Evolutionary conservation across 2,888 invertebrate genomes (phyloP).

Genomic region (Anaspis maculata): DNA sequence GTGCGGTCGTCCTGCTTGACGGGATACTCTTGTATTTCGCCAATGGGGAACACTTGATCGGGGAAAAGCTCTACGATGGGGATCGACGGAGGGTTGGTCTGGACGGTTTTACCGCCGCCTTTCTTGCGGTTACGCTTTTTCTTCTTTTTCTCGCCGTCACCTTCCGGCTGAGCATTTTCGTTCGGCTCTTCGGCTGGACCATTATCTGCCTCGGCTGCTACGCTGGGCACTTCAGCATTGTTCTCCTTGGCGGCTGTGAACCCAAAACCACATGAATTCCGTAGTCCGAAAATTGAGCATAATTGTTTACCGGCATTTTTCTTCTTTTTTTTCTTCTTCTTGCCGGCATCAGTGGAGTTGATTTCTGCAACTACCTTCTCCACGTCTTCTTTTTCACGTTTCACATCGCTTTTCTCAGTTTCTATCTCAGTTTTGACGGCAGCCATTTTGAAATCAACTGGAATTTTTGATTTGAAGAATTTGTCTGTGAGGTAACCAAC

Average conservation of each 20-base stretch:
- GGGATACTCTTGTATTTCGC: conserved; percentile 80
- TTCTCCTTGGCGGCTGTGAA: neutral
- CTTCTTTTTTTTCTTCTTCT: conserved; percentile 85
- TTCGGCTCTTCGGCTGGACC: conserved; percentile 22
- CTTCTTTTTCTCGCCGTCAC: conserved; percentile 56
- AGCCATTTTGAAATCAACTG: conserved; percentile 48
- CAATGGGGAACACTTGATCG: conserved; percentile 77
- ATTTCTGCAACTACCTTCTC: conserved; percentile 50
- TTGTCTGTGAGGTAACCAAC: too few relatives aligned
- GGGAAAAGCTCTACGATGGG: conserved; percentile 80
- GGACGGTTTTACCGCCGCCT: conserved; percentile 42
- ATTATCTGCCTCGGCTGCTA: neutral
- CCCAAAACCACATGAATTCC: neutral
- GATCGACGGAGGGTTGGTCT: conserved; percentile 80
- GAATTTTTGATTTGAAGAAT: too few relatives aligned
- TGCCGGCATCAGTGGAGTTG: conserved; percentile 59
- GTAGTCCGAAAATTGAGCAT: neutral
- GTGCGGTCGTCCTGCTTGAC: conserved; percentile 70
- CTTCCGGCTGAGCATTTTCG: too few relatives aligned
- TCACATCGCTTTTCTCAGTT: conserved; percentile 54
- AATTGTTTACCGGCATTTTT: conserved; percentile 36
- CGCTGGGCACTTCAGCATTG: neutral
- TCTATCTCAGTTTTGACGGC: conserved; percentile 49
- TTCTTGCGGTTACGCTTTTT: conserved; percentile 55
- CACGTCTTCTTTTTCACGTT: conserved; percentile 31